phyloP scores from a whole-genome alignment of 2,797 vertebrate genomes.

The Xenops minutus region DNA sequence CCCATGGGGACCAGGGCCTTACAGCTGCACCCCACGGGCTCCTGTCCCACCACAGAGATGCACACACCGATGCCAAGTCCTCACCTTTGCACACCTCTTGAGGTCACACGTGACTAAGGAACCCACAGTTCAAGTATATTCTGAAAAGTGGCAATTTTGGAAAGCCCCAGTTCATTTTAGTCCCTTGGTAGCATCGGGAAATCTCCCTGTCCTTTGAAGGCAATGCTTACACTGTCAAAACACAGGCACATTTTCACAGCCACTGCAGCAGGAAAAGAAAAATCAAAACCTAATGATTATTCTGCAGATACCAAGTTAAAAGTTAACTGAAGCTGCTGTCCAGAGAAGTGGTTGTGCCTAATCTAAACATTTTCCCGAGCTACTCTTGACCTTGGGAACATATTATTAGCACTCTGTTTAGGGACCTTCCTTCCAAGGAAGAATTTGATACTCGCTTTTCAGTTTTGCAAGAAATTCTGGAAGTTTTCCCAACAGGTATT shows the following conservation, averaged over 20 bases:
- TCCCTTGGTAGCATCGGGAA: neutral
- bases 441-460: neutral
- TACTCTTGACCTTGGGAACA: neutral
- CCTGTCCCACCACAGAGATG: neutral
- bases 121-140: neutral
- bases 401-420: neutral
- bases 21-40: neutral
- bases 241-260: neutral
- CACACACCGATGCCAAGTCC: accelerated
- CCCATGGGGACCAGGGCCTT: neutral
- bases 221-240: neutral
- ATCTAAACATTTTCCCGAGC: neutral
- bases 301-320: neutral
- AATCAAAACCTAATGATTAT: neutral
- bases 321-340: neutral
- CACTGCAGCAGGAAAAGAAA: neutral
- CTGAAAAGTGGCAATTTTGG: neutral
- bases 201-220: neutral
- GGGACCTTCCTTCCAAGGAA: neutral
- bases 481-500: neutral
- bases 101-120: accelerated
- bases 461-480: neutral
- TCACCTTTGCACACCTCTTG: neutral
- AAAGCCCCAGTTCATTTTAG: neutral
- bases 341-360: neutral